These are phyloP conservation scores for Gracilinanus agilis DNA, from an alignment of 2,113 vertebrate species.

Conservation along the genomic window DNA sequence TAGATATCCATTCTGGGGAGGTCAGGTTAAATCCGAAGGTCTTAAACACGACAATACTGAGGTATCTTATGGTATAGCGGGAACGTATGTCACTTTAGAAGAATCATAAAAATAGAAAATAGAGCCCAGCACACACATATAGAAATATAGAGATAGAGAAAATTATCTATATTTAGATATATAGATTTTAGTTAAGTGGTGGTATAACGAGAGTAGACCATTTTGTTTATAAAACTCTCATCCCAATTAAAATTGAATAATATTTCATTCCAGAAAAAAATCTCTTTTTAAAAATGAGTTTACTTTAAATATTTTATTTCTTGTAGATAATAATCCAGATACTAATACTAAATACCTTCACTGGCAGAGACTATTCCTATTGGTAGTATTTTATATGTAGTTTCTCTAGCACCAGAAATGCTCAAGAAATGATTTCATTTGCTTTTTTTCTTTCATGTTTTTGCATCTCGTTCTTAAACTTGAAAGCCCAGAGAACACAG, in stretches of 20 bases:
- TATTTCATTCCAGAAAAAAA: conserved; percentile 78
- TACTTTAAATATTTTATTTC: conserved; percentile 60
- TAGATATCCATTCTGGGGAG: conserved; percentile 85
- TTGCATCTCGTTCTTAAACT: conserved; percentile 58
- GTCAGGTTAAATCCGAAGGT: conserved; percentile 87
- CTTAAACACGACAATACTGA: conserved; percentile 73
- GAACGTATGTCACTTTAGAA: conserved; percentile 74
- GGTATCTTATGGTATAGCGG: conserved; percentile 75
- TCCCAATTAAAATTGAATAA: conserved; percentile 77
- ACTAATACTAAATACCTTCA: conserved; percentile 58
- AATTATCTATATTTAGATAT: conserved; percentile 43
- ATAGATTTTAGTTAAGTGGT: conserved; percentile 63
- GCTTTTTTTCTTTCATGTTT: conserved; percentile 54
- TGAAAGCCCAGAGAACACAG: conserved; percentile 47
- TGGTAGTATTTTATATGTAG: conserved; percentile 44
- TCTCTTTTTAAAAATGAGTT: conserved; percentile 73
- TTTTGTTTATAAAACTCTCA: conserved; percentile 64
- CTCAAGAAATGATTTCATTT: conserved; percentile 65
- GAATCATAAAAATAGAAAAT: conserved; percentile 76
- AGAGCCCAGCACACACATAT: background rate
- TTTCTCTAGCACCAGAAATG: conserved; percentile 52
- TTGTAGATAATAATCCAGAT: conserved; percentile 54
- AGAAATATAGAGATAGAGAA: conserved; percentile 13
- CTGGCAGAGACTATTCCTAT: conserved; percentile 66
- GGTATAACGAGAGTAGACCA: conserved; percentile 12